Base-by-base conservation (phyloP, 2,888 invertebrate species). In the Drosophila tripunctata region DNA sequence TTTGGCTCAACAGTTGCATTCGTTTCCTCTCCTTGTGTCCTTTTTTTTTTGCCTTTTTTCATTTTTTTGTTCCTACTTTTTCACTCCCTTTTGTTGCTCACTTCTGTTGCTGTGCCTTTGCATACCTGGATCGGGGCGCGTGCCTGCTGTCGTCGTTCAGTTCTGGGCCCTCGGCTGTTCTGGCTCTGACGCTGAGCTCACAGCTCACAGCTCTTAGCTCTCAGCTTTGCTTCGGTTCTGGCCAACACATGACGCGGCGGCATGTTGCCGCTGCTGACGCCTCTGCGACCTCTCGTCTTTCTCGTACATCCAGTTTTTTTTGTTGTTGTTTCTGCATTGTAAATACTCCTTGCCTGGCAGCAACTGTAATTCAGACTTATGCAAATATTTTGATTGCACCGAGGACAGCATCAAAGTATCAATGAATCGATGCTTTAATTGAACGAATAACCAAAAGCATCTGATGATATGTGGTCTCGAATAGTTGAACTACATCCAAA, bases 131-230 rank as follows among this genome's bases (percentile, higher is more conserved):
- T 75, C 78, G 64, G 88, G 89, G 78, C 88, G 88, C 88, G 88
- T 88, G 88, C 88, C 88, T 88, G 88, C 88, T 88, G 88, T 88
- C 89, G 88, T 89, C 86, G 73, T 88, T 47, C 27, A 48, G 62
- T 30, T 40, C 35, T 62, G 27, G 38, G 22, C 38, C 27, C 36
- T 41, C 45, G 52, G 50, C n/a, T 50, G 12, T 66, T 57, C 50
- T 44, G 57, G 31, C 45, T 52, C 27, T 38, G 24, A 8, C 41
- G 17, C 24, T 10, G 27, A 10, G 14, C 24, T 22, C 24, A 54
- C 6, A 14, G 30, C 15, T 6, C 36, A 22, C 21, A 4, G 22
- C 43, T 12, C 54, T 57, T 24, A 30, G 51, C n/a, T 4, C 44
- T n/a, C 22, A 3, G 31, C 38, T 48, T 44, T 50, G 56, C 52